These are phyloP conservation scores for Sorex maritimensis DNA, from an alignment of 2,797 vertebrate species.

Conservation along the genomic window DNA sequence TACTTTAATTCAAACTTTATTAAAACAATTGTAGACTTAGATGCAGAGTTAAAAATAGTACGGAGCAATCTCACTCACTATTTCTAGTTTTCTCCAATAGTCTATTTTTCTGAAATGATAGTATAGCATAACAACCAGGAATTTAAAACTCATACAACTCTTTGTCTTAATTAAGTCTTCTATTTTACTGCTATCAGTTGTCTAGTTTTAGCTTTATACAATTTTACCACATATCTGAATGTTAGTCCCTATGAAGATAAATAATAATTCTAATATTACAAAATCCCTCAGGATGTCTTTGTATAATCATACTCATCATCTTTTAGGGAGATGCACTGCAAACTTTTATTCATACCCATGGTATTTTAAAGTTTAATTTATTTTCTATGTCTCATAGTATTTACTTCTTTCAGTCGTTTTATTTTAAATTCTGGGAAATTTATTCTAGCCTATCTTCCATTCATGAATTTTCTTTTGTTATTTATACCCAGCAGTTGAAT, in stretches of 20 bases:
- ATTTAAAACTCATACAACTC: background rate
- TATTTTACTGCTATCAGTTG: background rate
- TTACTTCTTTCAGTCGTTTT: background rate
- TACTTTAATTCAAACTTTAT: constrained; percentile 43
- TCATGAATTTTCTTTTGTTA: constrained; percentile 54
- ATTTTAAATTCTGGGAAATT: constrained; percentile 37
- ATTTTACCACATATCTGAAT: background rate
- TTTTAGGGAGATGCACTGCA: background rate
- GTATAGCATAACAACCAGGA: background rate
- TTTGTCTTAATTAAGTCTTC: background rate
- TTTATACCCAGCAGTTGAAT: constrained; percentile 37
- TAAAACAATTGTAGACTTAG: background rate
- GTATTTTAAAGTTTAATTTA: background rate
- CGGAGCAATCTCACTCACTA: background rate
- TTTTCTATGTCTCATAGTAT: background rate
- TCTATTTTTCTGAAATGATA: constrained; percentile 44
- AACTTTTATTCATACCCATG: background rate
- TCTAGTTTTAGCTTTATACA: background rate
- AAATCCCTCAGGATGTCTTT: background rate
- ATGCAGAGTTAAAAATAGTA: constrained; percentile 40
- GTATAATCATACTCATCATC: background rate
- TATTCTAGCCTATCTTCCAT: constrained; percentile 8
- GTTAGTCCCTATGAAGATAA: background rate
- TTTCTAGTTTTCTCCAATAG: background rate
- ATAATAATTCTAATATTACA: background rate